A percentile compares a stretch with the other conserved stretches of the same genome.
phyloP scores from a whole-genome alignment of 2,888 invertebrate species.

The Netelia fuscicornis region DNA sequence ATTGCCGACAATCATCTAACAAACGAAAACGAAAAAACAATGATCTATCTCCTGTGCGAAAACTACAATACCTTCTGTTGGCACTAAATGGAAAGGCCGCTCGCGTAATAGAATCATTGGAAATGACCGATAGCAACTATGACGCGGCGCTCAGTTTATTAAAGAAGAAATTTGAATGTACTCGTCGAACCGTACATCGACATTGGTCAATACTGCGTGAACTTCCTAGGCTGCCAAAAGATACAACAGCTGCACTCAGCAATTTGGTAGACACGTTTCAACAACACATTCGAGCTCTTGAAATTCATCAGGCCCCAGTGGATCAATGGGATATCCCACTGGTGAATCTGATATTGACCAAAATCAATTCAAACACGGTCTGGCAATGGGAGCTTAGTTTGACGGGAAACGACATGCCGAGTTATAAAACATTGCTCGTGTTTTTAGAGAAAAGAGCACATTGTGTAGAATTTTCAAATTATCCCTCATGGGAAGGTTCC shows the following conservation, averaged over 20 bases:
- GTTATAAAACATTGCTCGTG: constrained; percentile 22
- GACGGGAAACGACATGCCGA: constrained; percentile 7
- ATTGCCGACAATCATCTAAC: not conserved
- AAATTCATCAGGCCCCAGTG: not conserved
- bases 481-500: not conserved
- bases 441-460: constrained; percentile 44
- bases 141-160: not conserved
- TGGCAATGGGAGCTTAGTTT: constrained; percentile 46
- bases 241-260: not conserved
- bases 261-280: constrained; percentile 1
- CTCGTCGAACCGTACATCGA: not conserved
- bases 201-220: not conserved
- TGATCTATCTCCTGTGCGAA: not conserved
- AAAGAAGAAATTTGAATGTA: constrained; percentile 23
- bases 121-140: not conserved
- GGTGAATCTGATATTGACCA: no score
- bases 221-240: not conserved
- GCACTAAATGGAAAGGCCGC: constrained; percentile 7
- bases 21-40: no score
- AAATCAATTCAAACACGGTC: no score
- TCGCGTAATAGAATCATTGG: constrained; percentile 3
- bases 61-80: constrained; percentile 12
- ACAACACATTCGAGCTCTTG: not conserved
- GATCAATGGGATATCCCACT: no score
- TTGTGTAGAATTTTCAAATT: not conserved